A percentile compares a stretch with the other conserved stretches of the same genome.
phyloP scores from a whole-genome alignment of 2,888 invertebrate species.

The Adela reaumurella region DNA sequence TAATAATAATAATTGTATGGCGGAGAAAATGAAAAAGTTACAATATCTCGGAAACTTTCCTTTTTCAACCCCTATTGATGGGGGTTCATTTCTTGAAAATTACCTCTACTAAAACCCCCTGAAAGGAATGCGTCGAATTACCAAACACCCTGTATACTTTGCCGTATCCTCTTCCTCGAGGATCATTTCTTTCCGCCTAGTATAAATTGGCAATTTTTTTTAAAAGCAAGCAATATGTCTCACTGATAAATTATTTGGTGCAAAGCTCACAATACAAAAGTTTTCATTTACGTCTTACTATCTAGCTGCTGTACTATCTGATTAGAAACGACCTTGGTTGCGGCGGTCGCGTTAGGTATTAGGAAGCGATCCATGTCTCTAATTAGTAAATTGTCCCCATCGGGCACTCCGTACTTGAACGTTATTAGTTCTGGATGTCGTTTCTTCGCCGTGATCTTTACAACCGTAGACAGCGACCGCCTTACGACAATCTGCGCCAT shows the following conservation, averaged over 20 bases:
- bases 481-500: conserved; percentile 83
- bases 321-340: conserved; percentile 85
- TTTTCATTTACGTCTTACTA: conserved; percentile 18
- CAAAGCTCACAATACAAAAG: not conserved
- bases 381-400: conserved; percentile 75
- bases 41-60: too few relatives aligned
- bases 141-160: too few relatives aligned
- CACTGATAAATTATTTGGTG: not conserved
- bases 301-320: conserved; percentile 65
- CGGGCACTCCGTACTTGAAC: conserved; percentile 89
- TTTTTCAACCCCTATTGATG: too few relatives aligned
- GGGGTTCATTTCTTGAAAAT: too few relatives aligned
- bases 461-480: conserved; percentile 85
- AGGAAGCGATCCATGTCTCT: conserved; percentile 89
- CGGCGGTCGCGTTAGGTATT: conserved; percentile 87
- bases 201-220: too few relatives aligned
- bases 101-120: too few relatives aligned
- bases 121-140: too few relatives aligned
- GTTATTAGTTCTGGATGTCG: conserved; percentile 94
- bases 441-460: conserved; percentile 96
- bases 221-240: too few relatives aligned
- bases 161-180: too few relatives aligned
- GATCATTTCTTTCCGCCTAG: too few relatives aligned
- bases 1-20: too few relatives aligned
- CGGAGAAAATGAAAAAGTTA: too few relatives aligned